Conservation (phyloP, 2,888 invertebrate genomes). For the Sipunculus nudus region DNA sequence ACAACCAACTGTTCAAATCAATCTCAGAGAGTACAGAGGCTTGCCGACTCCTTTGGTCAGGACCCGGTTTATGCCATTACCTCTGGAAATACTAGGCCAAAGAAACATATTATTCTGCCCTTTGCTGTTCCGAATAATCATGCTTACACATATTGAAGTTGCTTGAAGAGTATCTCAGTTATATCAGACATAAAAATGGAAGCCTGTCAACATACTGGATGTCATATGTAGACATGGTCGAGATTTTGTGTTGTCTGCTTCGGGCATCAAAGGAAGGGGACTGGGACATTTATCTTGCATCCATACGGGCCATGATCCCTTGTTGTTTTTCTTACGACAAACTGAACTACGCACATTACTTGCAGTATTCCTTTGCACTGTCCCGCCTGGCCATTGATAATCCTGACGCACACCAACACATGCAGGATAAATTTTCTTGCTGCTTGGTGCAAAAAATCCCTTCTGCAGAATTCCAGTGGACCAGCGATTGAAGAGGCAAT, state of each 20-base stretch:
- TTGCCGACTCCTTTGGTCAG: too few relatives aligned
- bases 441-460: conserved; percentile 10
- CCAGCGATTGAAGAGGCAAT: conserved; percentile 26
- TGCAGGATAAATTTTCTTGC: conserved; percentile 26
- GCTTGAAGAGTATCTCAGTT: conserved; percentile 3
- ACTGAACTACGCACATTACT: conserved; percentile 40
- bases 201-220: conserved; percentile 36
- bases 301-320: conserved; percentile 34
- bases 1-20: too few relatives aligned
- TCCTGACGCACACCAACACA: conserved; percentile 20
- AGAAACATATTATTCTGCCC: too few relatives aligned
- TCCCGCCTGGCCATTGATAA: conserved; percentile 14
- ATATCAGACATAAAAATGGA: conserved; percentile 17
- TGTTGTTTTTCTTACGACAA: conserved; percentile 43
- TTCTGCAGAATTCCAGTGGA: conserved; percentile 20
- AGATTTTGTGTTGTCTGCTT: conserved; percentile 31
- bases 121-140: too few relatives aligned
- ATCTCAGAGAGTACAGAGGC: too few relatives aligned
- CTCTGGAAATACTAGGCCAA: too few relatives aligned
- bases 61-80: too few relatives aligned
- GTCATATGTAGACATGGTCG: conserved; percentile 44
- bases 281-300: conserved; percentile 34
- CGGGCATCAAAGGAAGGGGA: conserved; percentile 35
- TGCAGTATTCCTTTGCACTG: conserved; percentile 35
- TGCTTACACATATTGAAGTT: not conserved